phyloP scores from a whole-genome alignment of 2,888 invertebrate genomes.

The Merodon equestris region DNA sequence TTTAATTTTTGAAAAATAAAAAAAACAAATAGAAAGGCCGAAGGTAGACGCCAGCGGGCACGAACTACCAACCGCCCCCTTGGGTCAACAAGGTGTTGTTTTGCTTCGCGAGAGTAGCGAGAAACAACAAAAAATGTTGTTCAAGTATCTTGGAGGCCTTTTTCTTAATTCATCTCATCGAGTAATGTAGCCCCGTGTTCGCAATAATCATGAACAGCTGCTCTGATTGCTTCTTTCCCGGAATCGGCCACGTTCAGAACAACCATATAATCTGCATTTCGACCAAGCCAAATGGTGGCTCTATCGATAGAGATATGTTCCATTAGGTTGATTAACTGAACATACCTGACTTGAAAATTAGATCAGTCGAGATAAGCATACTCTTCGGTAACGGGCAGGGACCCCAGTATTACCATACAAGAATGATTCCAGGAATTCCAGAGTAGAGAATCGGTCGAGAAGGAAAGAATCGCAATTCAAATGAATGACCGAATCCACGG shows the following conservation, averaged over 20 bases:
- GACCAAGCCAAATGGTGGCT: too few species aligned
- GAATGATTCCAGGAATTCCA: too few species aligned
- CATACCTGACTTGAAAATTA: constrained; percentile 59
- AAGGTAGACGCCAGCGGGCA: constrained; percentile 16
- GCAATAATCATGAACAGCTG: constrained; percentile 44
- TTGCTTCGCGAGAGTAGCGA: background rate
- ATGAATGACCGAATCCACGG: constrained; percentile 8
- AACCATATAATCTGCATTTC: constrained; percentile 56
- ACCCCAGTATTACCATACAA: too few species aligned
- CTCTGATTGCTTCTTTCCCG: constrained; percentile 12
- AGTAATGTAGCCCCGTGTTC: background rate
- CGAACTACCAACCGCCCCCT: background rate
- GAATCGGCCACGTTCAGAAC: background rate
- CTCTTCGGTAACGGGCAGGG: too few species aligned
- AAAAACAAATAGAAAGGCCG: too few species aligned
- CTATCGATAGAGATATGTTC: constrained; percentile 47
- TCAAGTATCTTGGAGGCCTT: constrained; percentile 5
- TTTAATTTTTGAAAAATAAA: too few species aligned
- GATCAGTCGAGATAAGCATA: constrained; percentile 20
- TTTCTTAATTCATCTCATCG: constrained; percentile 8
- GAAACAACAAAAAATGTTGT: too few species aligned
- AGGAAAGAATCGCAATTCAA: constrained; percentile 26
- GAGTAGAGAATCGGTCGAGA: constrained; percentile 10
- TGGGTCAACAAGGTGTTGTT: constrained; percentile 37
- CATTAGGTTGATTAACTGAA: constrained; percentile 67